Evolutionary conservation across 2,888 invertebrate species (phyloP), one percentile per base, ranked within the genome.

Genomic region (Himalopsyche japonica): DNA sequence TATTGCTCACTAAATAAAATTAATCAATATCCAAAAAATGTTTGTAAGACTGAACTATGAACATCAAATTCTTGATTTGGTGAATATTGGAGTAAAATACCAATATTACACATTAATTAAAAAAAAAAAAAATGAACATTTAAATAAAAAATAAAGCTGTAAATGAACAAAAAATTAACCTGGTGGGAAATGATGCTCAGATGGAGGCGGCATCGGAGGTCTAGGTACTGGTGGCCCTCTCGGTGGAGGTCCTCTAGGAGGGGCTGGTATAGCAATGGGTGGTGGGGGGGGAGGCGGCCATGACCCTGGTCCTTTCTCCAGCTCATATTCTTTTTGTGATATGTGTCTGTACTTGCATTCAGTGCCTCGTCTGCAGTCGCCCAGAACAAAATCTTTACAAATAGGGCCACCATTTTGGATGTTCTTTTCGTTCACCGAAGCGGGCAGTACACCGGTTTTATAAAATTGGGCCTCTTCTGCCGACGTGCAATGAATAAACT

Each of bases 401-500:
- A 94, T 89, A 15, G 93, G 93, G 70, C 90, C 89, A 85, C 90
- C 90, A 20, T 89, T 88, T 82, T 90, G 89, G 82, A 20, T 64
- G 49, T 32, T 47, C 48, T 48, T 43, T 48, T 47, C 30, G 79
- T 32, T 34, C 24, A 89, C 88, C 20, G 87, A 89, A 4, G 94
- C 93, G 78, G 95, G 92, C 88, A 94, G 93, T 76, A 93, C 92
- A 30, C 95, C 94, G 80, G 93, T 92, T 84, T 91, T 90, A 88
- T 94, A 95, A 89, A 94, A 95, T 86, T 93, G 92, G 86, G 95
- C 95, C 89, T 95, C 95, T 80, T 95, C 95, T 88, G 95, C 94
- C 79, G 93, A 90, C 7, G 93, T 92, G 88, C 95, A 94, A 89
- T 96, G 96, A 82, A 95, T 91, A 89, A 95, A 96, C 88, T 94